Evolutionary conservation across 1,140 invertebrate genomes (phyloP), one percentile per base, ranked within the genome.

Genomic region (Caligus rogercresseyi): DNA sequence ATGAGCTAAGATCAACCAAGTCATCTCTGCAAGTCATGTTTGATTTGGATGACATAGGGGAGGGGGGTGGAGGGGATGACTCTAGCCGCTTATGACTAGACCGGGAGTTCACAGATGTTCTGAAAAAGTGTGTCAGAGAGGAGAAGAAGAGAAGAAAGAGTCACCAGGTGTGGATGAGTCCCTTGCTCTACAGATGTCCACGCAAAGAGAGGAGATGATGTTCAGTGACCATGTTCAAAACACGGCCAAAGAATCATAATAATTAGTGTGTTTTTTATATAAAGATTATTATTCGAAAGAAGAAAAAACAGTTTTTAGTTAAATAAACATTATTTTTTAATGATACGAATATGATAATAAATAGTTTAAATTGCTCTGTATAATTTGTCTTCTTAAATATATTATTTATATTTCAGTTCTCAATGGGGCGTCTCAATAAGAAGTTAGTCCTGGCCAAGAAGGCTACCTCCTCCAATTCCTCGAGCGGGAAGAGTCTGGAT

Each of bases 361-460:
- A 14, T 20, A 57, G 23, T n/a, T 16, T n/a, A 57, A 57, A 23
- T 20, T 24, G n/a, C 55, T 57, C 1, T 1, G 16, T n/a, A 19
- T n/a, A 7, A 57, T 24, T n/a, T 23, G 25, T 16, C n/a, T n/a
- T n/a, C 16, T 16, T 11, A 11, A 16, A 13, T 18, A 4, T 15
- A 18, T 60, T 21, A 60, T 25, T 3, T 18, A 16, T 25, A 24
- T 25, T 25, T 25, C 21, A 25, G 57, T 21, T 18, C 52, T 4
- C 16, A n/a, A 60, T 60, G 57, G 57, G 57, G 3, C 21, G 26
- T 13, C 18, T 60, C 57, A 60, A 60, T 19, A 60, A 60, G n/a
- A 60, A 43, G 25, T 21, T 60, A 25, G 24, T 31, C 26, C 2
- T 60, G 4, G 21, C 24, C n/a, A 60, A 60, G 26, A 26, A 24